Base-by-base conservation (phyloP, 2,888 invertebrate genomes). In the Drosophila subsilvestris region DNA sequence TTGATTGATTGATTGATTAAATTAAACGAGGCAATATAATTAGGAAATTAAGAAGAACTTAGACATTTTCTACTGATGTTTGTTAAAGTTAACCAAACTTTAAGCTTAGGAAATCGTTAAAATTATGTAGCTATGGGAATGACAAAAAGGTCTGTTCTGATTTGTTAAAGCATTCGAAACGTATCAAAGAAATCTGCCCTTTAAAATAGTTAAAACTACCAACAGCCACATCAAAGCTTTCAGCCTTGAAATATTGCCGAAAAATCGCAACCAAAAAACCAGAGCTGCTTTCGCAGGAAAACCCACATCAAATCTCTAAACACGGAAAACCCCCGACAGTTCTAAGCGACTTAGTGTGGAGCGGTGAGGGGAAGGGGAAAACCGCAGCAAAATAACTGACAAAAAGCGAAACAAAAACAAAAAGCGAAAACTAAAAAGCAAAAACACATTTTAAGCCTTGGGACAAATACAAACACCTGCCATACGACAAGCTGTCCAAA, bases 1-100 rank as follows among this genome's bases (percentile, higher is more conserved):
- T 76, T 75, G 63, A 72, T 59, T 53, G 69, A 75, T 72, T 70
- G 55, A 70, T 84, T 86, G 85, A 86, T 82, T 84, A 70, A 86
- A 86, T 82, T 82, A 74, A 22, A 3, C 14, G 63, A 57, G 29
- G 32, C 68, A 62, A 68, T 42, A 42, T 44, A 68, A 69, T 69
- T 60, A 60, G 22, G 8, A 12, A 22, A 1, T 4, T 20, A 18
- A 53, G 22, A 2, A 7, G 4, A 22, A 47, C 22, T 47, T 1
- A 2, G 3, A 3, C 14, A 22, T 5, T 22, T 12, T 49, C 25
- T 17, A 1, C 1, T n/a, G 7, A 1, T n/a, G 3, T 9, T 27
- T 49, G n/a, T 4, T 27, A 25, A n/a, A 17, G 25, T 27, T 17
- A 6, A 48, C 0, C 45, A 45, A 17, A 45, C 47, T 45, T 29